Evolutionary conservation across 1,140 invertebrate genomes (phyloP).

Genomic region (Mizuhopecten yessoensis): DNA sequence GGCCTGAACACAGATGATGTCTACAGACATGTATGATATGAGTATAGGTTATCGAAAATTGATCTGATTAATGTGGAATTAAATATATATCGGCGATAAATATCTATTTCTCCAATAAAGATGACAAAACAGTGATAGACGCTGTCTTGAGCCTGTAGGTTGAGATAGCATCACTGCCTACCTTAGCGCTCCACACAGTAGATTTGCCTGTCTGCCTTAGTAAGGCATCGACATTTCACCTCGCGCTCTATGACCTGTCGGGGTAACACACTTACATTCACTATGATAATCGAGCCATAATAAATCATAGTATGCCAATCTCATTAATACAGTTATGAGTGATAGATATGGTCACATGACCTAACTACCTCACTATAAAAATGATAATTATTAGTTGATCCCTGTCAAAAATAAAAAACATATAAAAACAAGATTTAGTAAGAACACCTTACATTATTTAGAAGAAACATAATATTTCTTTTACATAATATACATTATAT

Average conservation of each 20-base stretch:
- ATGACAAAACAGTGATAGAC: not conserved
- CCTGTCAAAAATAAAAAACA: no score
- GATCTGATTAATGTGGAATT: conserved; percentile 38
- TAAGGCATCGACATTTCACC: not conserved
- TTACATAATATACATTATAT: no score
- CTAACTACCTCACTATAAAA: no score
- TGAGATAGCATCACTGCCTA: not conserved
- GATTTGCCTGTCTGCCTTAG: not conserved
- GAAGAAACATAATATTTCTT: no score
- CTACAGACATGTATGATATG: conserved; percentile 8
- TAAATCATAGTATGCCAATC: not conserved
- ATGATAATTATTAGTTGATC: no score
- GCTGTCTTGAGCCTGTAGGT: conserved; percentile 31
- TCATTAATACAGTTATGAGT: not conserved
- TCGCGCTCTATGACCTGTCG: not conserved
- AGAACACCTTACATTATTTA: no score
- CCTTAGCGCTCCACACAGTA: conserved; percentile 2
- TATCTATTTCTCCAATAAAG: conserved; percentile 35
- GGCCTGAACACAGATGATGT: conserved; percentile 16
- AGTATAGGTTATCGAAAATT: conserved; percentile 39
- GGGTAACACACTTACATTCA: not conserved
- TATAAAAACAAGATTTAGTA: no score
- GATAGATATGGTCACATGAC: not conserved
- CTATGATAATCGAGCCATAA: not conserved
- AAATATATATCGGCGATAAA: conserved; percentile 29